Percentiles rank a stretch among this genome's conserved stretches.
Evolutionary conservation across 1,140 invertebrate species (phyloP).

Genomic region (Caerostris extrusa): DNA sequence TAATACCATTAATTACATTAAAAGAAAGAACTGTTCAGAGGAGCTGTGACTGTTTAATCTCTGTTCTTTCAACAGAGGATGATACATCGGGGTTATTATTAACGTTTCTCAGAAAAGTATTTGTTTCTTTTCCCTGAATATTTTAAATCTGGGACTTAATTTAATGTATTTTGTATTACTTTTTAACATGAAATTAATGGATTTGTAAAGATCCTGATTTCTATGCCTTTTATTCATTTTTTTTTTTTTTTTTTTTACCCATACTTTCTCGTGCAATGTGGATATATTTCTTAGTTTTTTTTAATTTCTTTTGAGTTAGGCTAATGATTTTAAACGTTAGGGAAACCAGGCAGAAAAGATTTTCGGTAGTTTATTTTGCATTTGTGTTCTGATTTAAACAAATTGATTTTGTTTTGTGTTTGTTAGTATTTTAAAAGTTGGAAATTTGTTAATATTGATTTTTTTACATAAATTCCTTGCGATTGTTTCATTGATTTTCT

Average conservation of each 20-base stretch:
- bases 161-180: conserved; percentile 56
- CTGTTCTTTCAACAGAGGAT: neutral
- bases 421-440: neutral
- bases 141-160: conserved; percentile 21
- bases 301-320: neutral
- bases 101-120: neutral
- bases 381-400: neutral
- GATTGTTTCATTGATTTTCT: no score
- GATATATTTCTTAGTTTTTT: neutral
- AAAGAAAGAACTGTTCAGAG: neutral
- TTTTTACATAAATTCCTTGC: no score
- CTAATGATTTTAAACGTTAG: conserved; percentile 45
- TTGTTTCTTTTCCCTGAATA: neutral
- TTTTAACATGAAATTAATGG: conserved; percentile 56
- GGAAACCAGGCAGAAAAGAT: neutral
- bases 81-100: neutral
- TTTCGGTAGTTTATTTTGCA: neutral
- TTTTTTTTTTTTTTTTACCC: no score
- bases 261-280: no score
- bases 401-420: neutral
- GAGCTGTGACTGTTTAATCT: conserved; percentile 7
- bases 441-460: neutral
- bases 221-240: neutral
- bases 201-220: neutral
- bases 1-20: conserved; percentile 27